Percentiles rank a stretch among this genome's conserved stretches.
Conservation (phyloP, 2,797 vertebrate species). For the Manis pentadactyla region DNA sequence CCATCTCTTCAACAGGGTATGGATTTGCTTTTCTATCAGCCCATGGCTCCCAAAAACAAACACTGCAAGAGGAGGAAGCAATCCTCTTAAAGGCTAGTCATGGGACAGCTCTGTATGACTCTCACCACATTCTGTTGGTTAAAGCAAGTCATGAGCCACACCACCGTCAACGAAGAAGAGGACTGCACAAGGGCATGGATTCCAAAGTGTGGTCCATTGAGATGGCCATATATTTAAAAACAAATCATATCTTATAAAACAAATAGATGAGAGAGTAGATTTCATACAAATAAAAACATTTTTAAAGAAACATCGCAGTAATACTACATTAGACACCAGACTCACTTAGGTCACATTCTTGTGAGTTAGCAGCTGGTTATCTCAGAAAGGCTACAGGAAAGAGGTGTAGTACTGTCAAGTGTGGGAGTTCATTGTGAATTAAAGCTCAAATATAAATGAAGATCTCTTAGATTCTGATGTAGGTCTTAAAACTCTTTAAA, state of each 20-base stretch:
- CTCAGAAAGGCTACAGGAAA: neutral
- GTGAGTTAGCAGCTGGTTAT: neutral
- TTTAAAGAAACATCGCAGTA: conserved; percentile 3
- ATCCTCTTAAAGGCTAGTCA: neutral
- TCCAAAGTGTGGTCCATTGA: neutral
- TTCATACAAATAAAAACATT: neutral
- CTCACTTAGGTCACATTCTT: neutral
- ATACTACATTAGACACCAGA: neutral
- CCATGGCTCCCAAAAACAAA: neutral
- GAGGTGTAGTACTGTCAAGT: neutral
- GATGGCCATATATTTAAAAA: neutral
- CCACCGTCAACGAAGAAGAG: neutral
- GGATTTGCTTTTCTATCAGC: neutral
- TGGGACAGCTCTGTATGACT: neutral
- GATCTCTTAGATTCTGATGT: neutral
- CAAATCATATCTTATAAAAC: neutral
- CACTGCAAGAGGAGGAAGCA: neutral
- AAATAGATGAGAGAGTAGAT: neutral
- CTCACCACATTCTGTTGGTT: neutral
- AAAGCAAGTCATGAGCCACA: neutral
- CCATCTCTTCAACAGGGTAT: neutral
- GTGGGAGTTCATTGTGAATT: neutral
- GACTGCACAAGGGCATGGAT: neutral
- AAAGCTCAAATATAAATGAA: conserved; percentile 17
- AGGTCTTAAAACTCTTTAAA: neutral